Base-by-base conservation (phyloP, 1,140 invertebrate genomes). In the Eupristina koningsbergeri region DNA sequence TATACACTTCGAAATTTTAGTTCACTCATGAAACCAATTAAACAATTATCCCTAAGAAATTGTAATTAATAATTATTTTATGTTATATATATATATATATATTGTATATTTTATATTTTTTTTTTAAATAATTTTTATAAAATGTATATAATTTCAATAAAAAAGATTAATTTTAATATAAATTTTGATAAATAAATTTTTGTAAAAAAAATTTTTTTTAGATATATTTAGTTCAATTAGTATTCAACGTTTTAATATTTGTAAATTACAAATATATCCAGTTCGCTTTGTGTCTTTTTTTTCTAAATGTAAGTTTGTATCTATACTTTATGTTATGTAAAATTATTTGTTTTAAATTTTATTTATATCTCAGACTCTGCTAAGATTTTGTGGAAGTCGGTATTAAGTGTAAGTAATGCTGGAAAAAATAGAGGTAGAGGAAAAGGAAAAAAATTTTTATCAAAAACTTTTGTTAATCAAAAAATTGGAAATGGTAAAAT, bases 361-460 rank as follows among this genome's bases (percentile, higher is more conserved):
- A 7, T 73, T 69, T 85, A 36, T 71, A 13, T 81, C 77, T 67
- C 86, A 97, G 96, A 96, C 73, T 93, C 96, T 81, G 97, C 96
- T 31, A 94, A 96, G 31, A 92, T 96, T 73, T 92, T 99, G 87
- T 99, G 99, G 98, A 98, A 98, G 91, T 97, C 97, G 63, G 96
- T 98, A 1, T 97, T 96, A 7, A 96, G 96, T 88, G 98, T 99
- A 1, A 99, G 98, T 94, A 99, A 98, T 95, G 96, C 98, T 86
- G 98, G 99, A 84, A 96, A 94, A 87, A 98, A 98, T 90, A 95
- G 98, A 93, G 99, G 99, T 83, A 95, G 99, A 93, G 98, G 95
- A n/a, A 98, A 95, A 92, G 96, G 96, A 78, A 92, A 94, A 41
- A 95, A 94, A 84, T 96, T 94, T 88, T 92, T 94, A 29, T 93